phyloP scores from a whole-genome alignment of 2,113 vertebrate genomes.

The Phrynosoma blainvillii region DNA sequence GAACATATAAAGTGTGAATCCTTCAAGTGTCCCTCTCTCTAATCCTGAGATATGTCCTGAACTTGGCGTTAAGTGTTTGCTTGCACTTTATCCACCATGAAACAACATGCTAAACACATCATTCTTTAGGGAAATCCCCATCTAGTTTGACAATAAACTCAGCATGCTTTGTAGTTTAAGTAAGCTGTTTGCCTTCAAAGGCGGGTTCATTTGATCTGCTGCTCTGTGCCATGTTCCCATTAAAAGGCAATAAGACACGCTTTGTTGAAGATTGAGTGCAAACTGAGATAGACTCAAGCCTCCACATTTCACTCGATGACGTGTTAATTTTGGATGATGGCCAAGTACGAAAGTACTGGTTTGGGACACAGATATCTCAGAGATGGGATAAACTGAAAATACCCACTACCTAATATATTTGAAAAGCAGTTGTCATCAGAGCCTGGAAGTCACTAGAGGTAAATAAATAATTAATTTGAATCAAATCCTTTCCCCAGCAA shows the following conservation, averaged over 20 bases:
- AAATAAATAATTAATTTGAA: background rate
- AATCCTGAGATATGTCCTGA: background rate
- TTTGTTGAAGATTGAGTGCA: constrained; percentile 3
- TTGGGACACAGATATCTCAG: background rate
- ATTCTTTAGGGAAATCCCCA: background rate
- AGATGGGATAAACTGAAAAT: background rate
- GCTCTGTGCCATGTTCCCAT: background rate
- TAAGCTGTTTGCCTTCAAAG: background rate
- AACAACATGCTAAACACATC: background rate
- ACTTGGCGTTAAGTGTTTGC: background rate
- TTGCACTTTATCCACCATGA: background rate
- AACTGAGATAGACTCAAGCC: background rate
- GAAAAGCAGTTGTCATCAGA: background rate
- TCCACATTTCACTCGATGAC: background rate
- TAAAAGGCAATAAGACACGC: constrained; percentile 15
- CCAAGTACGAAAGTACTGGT: background rate
- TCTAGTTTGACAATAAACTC: background rate
- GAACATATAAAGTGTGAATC: background rate
- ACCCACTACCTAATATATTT: background rate
- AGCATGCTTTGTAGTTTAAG: background rate
- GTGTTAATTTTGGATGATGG: background rate
- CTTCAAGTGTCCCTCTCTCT: background rate
- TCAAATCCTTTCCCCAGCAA: background rate
- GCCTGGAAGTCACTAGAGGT: background rate
- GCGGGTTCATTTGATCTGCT: background rate